phyloP scores from a whole-genome alignment of 2,888 invertebrate genomes.

The Hirtodrosophila trivittata region DNA sequence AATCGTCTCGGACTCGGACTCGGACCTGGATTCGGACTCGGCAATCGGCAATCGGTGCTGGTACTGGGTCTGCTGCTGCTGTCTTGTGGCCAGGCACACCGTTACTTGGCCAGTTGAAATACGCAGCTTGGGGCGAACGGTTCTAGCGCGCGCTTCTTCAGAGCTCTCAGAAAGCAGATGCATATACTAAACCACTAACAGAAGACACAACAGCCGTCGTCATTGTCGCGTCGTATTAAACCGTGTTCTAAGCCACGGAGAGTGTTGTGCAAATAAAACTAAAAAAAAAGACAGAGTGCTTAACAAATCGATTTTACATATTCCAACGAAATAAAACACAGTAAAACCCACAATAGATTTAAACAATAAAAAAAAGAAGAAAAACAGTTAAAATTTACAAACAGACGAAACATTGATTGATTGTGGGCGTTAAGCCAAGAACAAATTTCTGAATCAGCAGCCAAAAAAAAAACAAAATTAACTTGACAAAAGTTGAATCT shows the following conservation, averaged over 20 bases:
- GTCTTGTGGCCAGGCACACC: conserved; percentile 72
- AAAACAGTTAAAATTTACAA: conserved; percentile 22
- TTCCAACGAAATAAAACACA: conserved; percentile 33
- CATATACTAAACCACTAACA: conserved; percentile 63
- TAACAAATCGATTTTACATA: conserved; percentile 18
- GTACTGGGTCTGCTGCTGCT: conserved; percentile 44
- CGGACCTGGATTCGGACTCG: conserved; percentile 1
- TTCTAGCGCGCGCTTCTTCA: conserved; percentile 72
- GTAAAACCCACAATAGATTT: conserved; percentile 52
- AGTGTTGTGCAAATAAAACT: conserved; percentile 70
- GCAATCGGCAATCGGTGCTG: conserved; percentile 22
- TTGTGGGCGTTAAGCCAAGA: conserved; percentile 62
- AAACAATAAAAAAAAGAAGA: conserved; percentile 16
- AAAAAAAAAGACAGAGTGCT: conserved; percentile 25
- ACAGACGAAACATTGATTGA: conserved; percentile 44
- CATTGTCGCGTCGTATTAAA: conserved; percentile 46
- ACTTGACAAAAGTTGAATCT: too few species aligned
- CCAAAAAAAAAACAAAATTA: not conserved
- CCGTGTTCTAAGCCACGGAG: conserved; percentile 46
- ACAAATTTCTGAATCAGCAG: conserved; percentile 35
- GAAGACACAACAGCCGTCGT: conserved; percentile 67
- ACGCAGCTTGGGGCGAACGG: conserved; percentile 79
- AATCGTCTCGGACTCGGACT: conserved; percentile 18
- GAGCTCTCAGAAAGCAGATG: conserved; percentile 36
- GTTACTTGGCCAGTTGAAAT: conserved; percentile 75